Evolutionary conservation across 2,888 invertebrate genomes (phyloP).

Genomic region (Cerastis leucographa): DNA sequence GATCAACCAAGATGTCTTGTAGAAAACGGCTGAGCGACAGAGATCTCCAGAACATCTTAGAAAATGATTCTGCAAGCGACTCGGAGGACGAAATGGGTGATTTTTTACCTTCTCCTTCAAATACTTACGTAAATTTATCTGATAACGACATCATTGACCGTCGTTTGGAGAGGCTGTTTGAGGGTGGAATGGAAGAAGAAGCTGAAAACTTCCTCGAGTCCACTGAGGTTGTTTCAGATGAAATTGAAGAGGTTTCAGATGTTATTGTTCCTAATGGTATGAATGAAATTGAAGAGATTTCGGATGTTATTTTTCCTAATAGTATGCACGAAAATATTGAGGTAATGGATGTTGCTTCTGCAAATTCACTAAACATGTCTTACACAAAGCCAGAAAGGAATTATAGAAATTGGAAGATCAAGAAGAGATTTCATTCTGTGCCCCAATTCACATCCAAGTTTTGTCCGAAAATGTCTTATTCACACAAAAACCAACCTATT

Average conservation of each 20-base stretch:
- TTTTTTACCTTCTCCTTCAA: constrained; percentile 14
- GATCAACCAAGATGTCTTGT: too few relatives aligned
- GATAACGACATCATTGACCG: not conserved
- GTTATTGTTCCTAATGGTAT: too few relatives aligned
- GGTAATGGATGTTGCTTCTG: not conserved
- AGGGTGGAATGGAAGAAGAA: constrained; percentile 1
- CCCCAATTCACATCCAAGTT: constrained; percentile 1
- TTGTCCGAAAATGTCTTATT: constrained; percentile 8
- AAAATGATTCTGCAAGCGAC: constrained; percentile 6
- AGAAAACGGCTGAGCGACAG: not conserved
- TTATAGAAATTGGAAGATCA: constrained; percentile 5
- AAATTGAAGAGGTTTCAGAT: not conserved
- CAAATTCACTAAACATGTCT: constrained; percentile 9
- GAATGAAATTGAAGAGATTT: not conserved
- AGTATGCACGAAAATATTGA: not conserved
- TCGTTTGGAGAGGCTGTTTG: constrained; percentile 5
- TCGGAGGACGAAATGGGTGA: not conserved
- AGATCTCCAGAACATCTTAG: constrained; percentile 6
- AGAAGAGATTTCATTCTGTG: constrained; percentile 6
- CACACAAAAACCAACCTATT: constrained; percentile 15
- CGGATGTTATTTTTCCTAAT: not conserved
- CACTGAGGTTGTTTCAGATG: constrained; percentile 1
- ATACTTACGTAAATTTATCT: constrained; percentile 4
- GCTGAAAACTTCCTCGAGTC: not conserved
- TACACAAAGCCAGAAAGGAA: constrained; percentile 13